Percentiles rank a stretch among this genome's conserved stretches.
Evolutionary conservation across 2,888 invertebrate genomes (phyloP).

Genomic region (Neria commutata): DNA sequence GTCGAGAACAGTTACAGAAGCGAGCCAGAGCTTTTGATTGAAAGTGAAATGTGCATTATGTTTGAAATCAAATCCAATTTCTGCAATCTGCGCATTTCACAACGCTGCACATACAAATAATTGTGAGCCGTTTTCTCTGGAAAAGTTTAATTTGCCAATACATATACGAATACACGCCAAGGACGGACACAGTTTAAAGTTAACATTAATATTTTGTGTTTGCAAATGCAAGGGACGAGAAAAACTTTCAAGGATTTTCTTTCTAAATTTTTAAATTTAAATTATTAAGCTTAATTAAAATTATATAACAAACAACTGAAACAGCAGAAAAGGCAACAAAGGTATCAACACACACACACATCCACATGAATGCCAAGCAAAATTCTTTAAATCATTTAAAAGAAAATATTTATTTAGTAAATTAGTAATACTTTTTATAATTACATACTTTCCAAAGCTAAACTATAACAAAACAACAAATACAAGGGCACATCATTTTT

Average conservation of each 20-base stretch:
- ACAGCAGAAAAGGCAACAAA: not conserved
- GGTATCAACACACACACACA: not conserved
- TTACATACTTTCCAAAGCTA: too few relatives aligned
- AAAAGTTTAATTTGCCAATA: too few relatives aligned
- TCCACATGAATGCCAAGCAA: not conserved
- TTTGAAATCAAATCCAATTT: not conserved
- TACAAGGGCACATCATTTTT: not conserved
- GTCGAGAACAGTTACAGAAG: too few relatives aligned
- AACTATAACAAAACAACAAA: too few relatives aligned
- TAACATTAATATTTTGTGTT: conserved; percentile 52
- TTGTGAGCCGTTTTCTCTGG: not conserved
- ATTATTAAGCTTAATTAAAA: not conserved
- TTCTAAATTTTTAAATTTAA: too few relatives aligned
- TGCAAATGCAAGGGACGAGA: too few relatives aligned
- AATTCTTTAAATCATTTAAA: not conserved
- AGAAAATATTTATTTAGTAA: not conserved
- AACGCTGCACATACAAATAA: too few relatives aligned
- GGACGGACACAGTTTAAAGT: conserved; percentile 53
- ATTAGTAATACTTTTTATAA: not conserved
- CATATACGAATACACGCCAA: too few relatives aligned
- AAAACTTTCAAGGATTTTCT: too few relatives aligned
- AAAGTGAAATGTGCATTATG: not conserved
- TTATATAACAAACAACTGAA: not conserved
- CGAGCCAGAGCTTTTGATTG: too few relatives aligned
- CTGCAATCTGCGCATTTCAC: too few relatives aligned